phyloP scores from a whole-genome alignment of 2,113 vertebrate species.

The Prionailurus viverrinus region DNA sequence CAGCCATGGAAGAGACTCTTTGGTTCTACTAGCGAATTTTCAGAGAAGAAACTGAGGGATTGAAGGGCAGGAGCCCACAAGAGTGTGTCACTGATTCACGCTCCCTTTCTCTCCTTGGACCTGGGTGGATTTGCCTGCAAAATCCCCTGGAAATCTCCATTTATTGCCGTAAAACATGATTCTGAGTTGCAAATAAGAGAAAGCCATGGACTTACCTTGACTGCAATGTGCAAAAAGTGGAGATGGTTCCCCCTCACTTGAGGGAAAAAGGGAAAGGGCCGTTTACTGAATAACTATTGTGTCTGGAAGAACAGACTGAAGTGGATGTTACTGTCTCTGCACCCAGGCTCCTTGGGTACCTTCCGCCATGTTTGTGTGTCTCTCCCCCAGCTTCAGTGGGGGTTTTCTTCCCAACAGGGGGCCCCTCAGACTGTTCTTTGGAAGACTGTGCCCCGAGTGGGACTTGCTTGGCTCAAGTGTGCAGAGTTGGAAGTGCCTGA shows the following conservation, averaged over 20 bases:
- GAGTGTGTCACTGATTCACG: background rate
- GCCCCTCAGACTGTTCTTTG: background rate
- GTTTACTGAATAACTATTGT: background rate
- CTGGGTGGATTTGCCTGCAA: background rate
- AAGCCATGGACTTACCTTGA: background rate
- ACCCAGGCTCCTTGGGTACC: background rate
- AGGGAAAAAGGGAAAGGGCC: background rate
- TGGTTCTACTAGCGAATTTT: background rate
- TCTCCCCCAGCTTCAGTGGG: background rate
- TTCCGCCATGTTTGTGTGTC: background rate
- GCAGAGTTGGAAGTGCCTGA: background rate
- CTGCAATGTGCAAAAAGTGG: background rate
- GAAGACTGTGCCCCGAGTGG: background rate
- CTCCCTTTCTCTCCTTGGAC: background rate
- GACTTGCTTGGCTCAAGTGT: background rate
- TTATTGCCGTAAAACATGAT: background rate
- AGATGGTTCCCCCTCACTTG: background rate
- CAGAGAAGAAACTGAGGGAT: background rate
- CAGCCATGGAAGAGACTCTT: background rate
- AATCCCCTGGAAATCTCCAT: background rate
- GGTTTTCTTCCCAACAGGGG: background rate
- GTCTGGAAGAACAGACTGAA: background rate
- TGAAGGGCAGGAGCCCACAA: background rate
- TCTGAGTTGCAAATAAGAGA: background rate
- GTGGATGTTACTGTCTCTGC: background rate